phyloP scores from a whole-genome alignment of 2,113 vertebrate species.

The Carollia perspicillata region DNA sequence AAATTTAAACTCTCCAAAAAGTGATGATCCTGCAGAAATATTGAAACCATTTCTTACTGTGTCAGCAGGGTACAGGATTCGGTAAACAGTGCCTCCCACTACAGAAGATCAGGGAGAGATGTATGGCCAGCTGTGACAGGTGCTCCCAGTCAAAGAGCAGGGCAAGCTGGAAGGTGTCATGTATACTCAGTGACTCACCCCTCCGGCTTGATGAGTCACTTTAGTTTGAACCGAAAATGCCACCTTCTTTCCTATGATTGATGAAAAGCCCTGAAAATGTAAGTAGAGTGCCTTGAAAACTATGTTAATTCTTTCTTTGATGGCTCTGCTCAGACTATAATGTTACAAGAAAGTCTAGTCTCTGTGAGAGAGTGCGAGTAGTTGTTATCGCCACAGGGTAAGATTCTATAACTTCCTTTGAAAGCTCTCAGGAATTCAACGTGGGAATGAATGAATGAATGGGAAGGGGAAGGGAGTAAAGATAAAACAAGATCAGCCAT shows the following conservation, averaged over 20 bases:
- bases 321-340: background rate
- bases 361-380: background rate
- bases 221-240: conserved; percentile 3
- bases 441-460: background rate
- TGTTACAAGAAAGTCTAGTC: background rate
- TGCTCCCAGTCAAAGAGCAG: background rate
- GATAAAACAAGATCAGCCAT: background rate
- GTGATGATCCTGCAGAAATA: background rate
- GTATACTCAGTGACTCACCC: background rate
- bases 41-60: background rate
- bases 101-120: background rate
- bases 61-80: background rate
- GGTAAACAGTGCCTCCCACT: background rate
- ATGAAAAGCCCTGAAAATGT: background rate
- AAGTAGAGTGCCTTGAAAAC: background rate
- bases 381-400: background rate
- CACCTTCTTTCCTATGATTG: background rate
- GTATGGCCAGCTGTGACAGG: background rate
- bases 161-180: conserved; percentile 45
- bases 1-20: background rate
- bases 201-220: conserved; percentile 25
- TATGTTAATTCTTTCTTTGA: background rate
- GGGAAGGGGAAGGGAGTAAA: background rate
- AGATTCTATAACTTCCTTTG: background rate
- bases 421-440: background rate